These are phyloP conservation scores for Stenodera caucasica DNA, from an alignment of 2,888 invertebrate genomes.

Conservation along the genomic window DNA sequence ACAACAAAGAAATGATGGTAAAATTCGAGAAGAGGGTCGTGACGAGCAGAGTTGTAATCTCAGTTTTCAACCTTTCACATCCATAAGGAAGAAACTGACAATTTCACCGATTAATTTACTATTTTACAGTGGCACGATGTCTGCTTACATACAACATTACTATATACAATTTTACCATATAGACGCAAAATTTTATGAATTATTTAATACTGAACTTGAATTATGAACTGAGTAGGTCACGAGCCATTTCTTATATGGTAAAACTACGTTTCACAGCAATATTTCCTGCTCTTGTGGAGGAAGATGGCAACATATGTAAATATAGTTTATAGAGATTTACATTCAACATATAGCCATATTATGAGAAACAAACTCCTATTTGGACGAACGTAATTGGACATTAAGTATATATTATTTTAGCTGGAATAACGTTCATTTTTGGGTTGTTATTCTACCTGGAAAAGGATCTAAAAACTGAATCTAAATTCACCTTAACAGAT, in stretches of 20 bases:
- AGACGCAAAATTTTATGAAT: slow-evolving; percentile 38
- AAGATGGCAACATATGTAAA: slow-evolving; percentile 14
- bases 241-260: slow-evolving; percentile 34
- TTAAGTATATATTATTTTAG: slow-evolving; percentile 6
- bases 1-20: neutral
- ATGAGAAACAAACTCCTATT: slow-evolving; percentile 8
- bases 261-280: slow-evolving; percentile 13
- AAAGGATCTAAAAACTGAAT: neutral
- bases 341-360: neutral
- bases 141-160: neutral
- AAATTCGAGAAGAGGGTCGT: neutral
- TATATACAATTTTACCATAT: slow-evolving; percentile 29
- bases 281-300: slow-evolving; percentile 12
- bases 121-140: slow-evolving; percentile 26
- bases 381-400: slow-evolving; percentile 11
- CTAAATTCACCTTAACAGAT: neutral
- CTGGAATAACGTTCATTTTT: no score
- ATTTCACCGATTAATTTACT: slow-evolving; percentile 28
- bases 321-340: slow-evolving; percentile 10
- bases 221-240: slow-evolving; percentile 35
- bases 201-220: slow-evolving; percentile 34
- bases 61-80: slow-evolving; percentile 7
- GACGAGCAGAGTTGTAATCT: neutral
- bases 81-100: slow-evolving; percentile 12
- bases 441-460: no score